A percentile compares a stretch with the other conserved stretches of the same genome.
Evolutionary conservation across 2,888 invertebrate species (phyloP).

Genomic region (Sussaba pulchella): DNA sequence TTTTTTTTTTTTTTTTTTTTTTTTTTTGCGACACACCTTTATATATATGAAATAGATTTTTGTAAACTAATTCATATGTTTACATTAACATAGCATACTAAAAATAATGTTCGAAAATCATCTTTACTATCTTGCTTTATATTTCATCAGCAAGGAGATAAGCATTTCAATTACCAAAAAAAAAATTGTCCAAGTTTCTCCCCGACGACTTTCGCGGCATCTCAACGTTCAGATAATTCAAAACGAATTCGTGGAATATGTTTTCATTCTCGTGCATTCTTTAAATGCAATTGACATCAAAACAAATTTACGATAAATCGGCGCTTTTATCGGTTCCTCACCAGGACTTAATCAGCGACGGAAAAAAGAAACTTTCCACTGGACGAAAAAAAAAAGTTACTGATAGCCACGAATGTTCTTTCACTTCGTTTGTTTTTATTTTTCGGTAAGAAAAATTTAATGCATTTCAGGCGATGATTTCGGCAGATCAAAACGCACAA

Average conservation of each 20-base stretch:
- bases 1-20: no score
- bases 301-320: not conserved
- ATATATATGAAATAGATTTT: no score
- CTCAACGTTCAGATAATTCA: not conserved
- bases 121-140: no score
- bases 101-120: no score
- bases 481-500: no score
- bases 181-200: no score
- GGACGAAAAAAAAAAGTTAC: slow-evolving; percentile 7
- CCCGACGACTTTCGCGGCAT: no score
- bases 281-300: not conserved
- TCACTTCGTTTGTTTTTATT: slow-evolving; percentile 8
- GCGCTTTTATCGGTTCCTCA: not conserved
- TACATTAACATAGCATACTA: no score
- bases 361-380: slow-evolving; percentile 10
- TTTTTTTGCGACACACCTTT: no score
- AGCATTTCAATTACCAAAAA: not conserved
- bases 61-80: no score
- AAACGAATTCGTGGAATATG: not conserved
- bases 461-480: not conserved
- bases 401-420: slow-evolving; percentile 33
- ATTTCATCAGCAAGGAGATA: not conserved
- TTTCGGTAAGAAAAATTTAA: not conserved
- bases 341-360: not conserved
- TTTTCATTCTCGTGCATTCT: not conserved